Conservation (phyloP, 2,888 invertebrate genomes). For the Papilio protenor region DNA sequence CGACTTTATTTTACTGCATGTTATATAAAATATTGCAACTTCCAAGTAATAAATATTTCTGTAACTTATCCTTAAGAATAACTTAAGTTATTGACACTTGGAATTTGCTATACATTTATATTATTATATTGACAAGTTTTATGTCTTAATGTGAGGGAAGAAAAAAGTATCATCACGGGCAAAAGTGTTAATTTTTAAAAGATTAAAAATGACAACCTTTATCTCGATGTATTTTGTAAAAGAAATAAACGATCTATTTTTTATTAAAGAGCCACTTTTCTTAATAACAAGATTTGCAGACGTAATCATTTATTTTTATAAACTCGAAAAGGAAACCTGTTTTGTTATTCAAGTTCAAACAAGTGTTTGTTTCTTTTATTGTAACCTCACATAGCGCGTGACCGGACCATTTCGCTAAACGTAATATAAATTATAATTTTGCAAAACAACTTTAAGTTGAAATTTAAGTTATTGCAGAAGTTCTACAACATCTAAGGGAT, state of each 20-base stretch:
- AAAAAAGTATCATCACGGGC: slow-evolving; percentile 13
- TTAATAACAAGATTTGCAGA: background rate
- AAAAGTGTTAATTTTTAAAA: background rate
- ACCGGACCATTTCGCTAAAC: background rate
- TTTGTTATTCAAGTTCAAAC: background rate
- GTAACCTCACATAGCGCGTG: background rate
- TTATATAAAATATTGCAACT: background rate
- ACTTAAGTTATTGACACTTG: slow-evolving; percentile 16
- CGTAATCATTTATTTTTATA: background rate
- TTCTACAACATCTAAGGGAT: background rate
- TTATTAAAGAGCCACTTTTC: background rate
- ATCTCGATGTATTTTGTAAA: background rate
- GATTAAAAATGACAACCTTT: background rate
- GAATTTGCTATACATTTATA: slow-evolving; percentile 17
- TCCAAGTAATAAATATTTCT: slow-evolving; percentile 12
- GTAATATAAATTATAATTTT: background rate
- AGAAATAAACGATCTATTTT: background rate
- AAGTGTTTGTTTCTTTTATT: background rate
- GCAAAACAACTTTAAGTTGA: background rate
- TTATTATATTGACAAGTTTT: background rate
- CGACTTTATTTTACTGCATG: background rate
- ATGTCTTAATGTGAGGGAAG: background rate
- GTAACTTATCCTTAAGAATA: slow-evolving; percentile 15
- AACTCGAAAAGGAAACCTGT: background rate
- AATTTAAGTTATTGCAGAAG: background rate